A percentile compares a stretch with the other conserved stretches of the same genome.
These are phyloP conservation scores for Melanerpes formicivorus DNA, from an alignment of 2,113 vertebrate genomes.

Conservation along the genomic window DNA sequence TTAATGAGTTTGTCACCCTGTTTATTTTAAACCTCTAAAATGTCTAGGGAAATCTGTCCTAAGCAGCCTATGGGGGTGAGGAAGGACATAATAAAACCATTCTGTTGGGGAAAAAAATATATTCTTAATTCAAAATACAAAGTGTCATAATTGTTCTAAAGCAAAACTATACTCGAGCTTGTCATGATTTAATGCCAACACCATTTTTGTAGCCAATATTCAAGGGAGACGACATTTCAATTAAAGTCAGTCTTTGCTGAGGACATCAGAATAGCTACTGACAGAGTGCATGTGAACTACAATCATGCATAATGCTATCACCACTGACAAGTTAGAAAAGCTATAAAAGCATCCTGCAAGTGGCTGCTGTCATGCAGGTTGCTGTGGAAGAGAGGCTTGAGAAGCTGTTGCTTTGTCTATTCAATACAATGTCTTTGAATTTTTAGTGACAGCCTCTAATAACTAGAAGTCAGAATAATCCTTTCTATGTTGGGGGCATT, in stretches of 20 bases:
- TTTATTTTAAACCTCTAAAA: not conserved
- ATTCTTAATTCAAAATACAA: not conserved
- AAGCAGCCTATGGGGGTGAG: not conserved
- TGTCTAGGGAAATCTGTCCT: not conserved
- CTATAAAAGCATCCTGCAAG: not conserved
- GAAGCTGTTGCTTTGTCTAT: not conserved
- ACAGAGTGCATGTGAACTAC: not conserved
- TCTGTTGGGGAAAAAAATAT: not conserved
- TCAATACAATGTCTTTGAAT: not conserved
- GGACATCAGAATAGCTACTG: not conserved
- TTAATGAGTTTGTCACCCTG: not conserved
- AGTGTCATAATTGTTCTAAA: not conserved
- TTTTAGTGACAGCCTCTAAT: not conserved
- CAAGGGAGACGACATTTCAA: not conserved
- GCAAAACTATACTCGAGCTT: not conserved
- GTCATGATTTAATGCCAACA: not conserved
- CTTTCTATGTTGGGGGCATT: not conserved
- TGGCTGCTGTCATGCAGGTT: not conserved
- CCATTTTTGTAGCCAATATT: not conserved
- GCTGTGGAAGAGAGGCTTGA: not conserved
- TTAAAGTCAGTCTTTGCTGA: constrained; percentile 26
- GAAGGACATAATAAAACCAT: not conserved
- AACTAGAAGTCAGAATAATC: not conserved
- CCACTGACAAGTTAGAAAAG: not conserved
- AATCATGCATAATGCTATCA: not conserved